A percentile compares a stretch with the other conserved stretches of the same genome.
phyloP scores from a whole-genome alignment of 2,797 vertebrate genomes.

The Pangasius krempfi region DNA sequence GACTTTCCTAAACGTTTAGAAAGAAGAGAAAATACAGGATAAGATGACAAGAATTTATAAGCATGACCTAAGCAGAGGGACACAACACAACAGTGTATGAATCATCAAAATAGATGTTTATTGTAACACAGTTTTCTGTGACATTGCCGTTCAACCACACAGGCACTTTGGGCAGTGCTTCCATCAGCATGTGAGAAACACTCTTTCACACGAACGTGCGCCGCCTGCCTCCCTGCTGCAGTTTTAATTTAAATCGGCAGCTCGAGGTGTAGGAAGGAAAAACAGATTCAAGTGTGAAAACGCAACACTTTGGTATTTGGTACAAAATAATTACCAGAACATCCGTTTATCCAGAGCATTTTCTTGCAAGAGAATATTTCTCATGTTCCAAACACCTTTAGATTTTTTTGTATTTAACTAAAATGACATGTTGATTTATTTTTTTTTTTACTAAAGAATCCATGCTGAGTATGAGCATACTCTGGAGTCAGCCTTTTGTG shows the following conservation, averaged over 20 bases:
- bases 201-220: constrained; percentile 1
- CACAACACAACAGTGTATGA: constrained; percentile 45
- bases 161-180: constrained; percentile 65
- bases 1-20: not conserved
- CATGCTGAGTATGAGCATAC: not conserved
- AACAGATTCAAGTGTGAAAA: not conserved
- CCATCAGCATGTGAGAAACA: constrained; percentile 63
- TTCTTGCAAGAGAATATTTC: not conserved
- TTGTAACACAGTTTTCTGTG: constrained; percentile 72
- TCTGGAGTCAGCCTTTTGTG: not conserved
- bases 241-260: constrained; percentile 78
- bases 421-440: not conserved
- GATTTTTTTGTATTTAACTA: not conserved
- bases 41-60: not conserved
- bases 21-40: not conserved
- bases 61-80: constrained; percentile 28
- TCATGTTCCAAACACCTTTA: not conserved
- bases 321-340: constrained; percentile 7
- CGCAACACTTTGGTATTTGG: constrained; percentile 16
- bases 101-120: constrained; percentile 73
- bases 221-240: constrained; percentile 60
- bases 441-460: not conserved
- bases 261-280: constrained; percentile 23
- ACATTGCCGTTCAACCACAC: constrained; percentile 68
- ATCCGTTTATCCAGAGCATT: not conserved